Base-by-base conservation (phyloP, 1,140 invertebrate species). In the Saccostrea glomerata region DNA sequence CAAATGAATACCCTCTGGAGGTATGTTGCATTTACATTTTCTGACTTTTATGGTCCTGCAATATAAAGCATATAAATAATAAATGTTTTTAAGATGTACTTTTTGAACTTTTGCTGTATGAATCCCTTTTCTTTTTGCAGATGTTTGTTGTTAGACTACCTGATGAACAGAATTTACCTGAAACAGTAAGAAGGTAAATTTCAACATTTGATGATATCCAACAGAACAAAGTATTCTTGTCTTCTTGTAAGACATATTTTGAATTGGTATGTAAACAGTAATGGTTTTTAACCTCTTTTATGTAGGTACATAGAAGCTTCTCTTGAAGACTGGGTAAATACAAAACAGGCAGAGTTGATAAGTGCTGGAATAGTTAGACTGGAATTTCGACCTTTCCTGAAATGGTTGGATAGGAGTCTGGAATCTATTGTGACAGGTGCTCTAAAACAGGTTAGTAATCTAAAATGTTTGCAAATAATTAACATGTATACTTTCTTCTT, bases 391-490 rank as follows among this genome's bases (percentile, higher is more conserved):
- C 92, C 94, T n/a, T 94, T 94, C 70, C 60, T 95, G 23, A 87
- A 91, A 73, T 95, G 94, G 94, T 86, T 95, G 56, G 94, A 95
- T 82, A 92, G 88, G 89, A 93, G 90, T 25, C 83, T 94, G 63
- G 93, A 94, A 86, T 88, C 92, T 6, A 89, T 94, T 36, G 93
- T 94, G 40, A 95, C 93, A 82, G 92, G 94, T 58, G 94, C 92
- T 23, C 87, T 95, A n/a, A 92, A 89, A 88, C 92, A 94, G 92
- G 94, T 95, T 30, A 73, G 30, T 73, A 82, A 20, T 30, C 15
- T 47, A 47, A 47, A 47, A 40, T 86, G 15, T 20, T 20, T 20
- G n/a, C 58, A n/a, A 20, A 7, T 47, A 47, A 47, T 36, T 36
- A 1, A 36, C 30, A 36, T 47, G 9, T 47, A 47, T 47, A 47